Evolutionary conservation across 2,113 vertebrate genomes (phyloP).

Genomic region (Nestor notabilis): DNA sequence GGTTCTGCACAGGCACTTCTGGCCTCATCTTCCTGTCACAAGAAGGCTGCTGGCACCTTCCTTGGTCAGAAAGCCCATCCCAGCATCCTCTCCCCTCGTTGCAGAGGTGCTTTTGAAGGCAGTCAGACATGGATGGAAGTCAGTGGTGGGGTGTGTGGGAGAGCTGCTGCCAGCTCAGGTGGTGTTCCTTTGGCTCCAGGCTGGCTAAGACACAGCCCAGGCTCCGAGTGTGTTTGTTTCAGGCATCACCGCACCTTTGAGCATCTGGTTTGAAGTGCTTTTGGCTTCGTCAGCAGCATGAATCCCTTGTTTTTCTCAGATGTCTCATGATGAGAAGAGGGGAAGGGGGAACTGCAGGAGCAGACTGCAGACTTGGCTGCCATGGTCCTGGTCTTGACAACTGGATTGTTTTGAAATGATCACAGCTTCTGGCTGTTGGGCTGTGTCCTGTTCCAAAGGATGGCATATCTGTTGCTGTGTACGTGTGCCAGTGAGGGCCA

Average conservation of each 20-base stretch:
- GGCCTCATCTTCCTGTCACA: not conserved
- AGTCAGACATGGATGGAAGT: not conserved
- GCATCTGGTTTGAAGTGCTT: not conserved
- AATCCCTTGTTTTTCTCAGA: not conserved
- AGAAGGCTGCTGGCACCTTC: not conserved
- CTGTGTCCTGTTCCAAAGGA: not conserved
- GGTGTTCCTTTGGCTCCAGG: not conserved
- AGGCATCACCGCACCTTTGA: not conserved
- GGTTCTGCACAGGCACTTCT: not conserved
- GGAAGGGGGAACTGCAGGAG: not conserved
- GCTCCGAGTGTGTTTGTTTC: not conserved
- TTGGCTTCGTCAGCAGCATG: not conserved
- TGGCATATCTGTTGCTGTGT: not conserved
- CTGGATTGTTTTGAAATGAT: not conserved
- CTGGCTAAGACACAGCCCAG: not conserved
- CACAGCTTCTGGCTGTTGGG: not conserved
- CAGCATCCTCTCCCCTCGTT: not conserved
- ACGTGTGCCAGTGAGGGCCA: not conserved
- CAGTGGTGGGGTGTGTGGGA: not conserved
- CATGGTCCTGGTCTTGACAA: not conserved
- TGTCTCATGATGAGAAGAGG: not conserved
- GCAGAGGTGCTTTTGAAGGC: not conserved
- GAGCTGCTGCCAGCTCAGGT: not conserved
- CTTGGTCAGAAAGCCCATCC: not conserved
- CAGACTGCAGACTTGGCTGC: not conserved